Evolutionary conservation across 1,140 invertebrate genomes (phyloP), one percentile per base, ranked within the genome.

Genomic region (Drosophila santomea): DNA sequence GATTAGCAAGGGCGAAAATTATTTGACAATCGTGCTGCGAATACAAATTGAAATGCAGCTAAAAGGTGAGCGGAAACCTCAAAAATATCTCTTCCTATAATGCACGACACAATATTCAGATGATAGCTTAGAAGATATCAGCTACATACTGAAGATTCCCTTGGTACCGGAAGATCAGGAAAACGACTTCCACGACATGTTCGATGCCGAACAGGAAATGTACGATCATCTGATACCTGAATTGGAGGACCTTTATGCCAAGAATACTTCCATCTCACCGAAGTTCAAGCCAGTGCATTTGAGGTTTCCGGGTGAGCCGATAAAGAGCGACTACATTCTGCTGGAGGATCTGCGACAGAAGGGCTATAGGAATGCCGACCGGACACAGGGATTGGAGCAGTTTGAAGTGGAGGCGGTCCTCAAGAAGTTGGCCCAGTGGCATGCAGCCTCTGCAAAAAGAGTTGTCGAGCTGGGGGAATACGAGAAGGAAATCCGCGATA

Each of bases 351-450:
- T 89, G 8, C 47, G 69, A 1, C 20, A 36, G 0, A 72, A 17
- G 11, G 78, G 71, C 11, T 90, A 76, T 43, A 62, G 47, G 2
- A 90, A 95, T 94, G 91, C 84, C 8, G 93, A 95, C 44, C 89
- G 94, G 58, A 85, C 91, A 28, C 80, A 92, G 59, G 94, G 94
- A 2, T 63, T 95, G 5, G 91, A 93, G 10, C 74, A 93, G 5
- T 81, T 93, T 2, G 92, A 93, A 59, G 82, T 94, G 8, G 93
- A 93, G 39, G 80, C 92, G 3, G 93, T 93, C 0, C 89, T 94
- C 0, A 93, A 93, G 47, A 93, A 93, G n/a, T 68, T 95, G 36
- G 94, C 94, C 0, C 93, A 93, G 20, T 94, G 94, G 78, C 94
- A 95, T 74, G 94, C 94, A 0, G 74, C 84, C 1, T 93, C 92